Conservation (phyloP, 2,113 vertebrate species). For the Takifugu bimaculatus region DNA sequence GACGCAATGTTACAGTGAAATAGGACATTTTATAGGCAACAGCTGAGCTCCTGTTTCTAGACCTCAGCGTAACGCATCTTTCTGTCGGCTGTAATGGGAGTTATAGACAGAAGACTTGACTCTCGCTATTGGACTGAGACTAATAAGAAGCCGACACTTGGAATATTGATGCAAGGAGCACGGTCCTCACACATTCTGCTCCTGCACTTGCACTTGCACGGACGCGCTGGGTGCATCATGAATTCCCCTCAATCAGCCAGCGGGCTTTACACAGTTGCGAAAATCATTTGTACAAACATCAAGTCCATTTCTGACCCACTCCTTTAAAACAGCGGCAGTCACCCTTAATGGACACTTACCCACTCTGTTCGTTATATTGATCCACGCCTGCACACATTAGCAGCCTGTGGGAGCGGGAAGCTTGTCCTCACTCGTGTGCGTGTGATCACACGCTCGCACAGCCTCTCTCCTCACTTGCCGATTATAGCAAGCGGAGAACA, state of each 20-base stretch:
- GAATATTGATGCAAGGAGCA: conserved; percentile 28
- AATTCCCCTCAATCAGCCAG: conserved; percentile 2
- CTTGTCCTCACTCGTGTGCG: conserved; percentile 47
- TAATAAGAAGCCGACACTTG: conserved; percentile 28
- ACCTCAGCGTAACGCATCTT: conserved; percentile 8
- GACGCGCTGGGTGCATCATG: conserved; percentile 7
- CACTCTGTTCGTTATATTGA: conserved; percentile 66
- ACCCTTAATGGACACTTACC: conserved; percentile 65
- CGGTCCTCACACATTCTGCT: conserved; percentile 5
- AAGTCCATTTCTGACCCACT: conserved; percentile 26
- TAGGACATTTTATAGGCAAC: neutral
- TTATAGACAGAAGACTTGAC: conserved; percentile 14
- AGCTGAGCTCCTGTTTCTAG: neutral
- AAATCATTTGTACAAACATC: conserved; percentile 12
- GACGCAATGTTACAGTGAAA: conserved; percentile 6
- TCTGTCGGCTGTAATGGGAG: conserved; percentile 25
- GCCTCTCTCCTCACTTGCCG: neutral
- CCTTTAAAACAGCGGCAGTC: conserved; percentile 43
- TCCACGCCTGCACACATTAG: conserved; percentile 67
- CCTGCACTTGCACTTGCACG: conserved; percentile 2
- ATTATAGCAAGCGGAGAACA: no score
- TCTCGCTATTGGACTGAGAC: conserved; percentile 44
- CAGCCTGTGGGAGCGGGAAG: conserved; percentile 62
- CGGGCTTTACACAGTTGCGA: neutral
- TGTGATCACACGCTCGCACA: neutral